Evolutionary conservation across 2,797 vertebrate genomes (phyloP).

Genomic region (Argyrosomus regius): DNA sequence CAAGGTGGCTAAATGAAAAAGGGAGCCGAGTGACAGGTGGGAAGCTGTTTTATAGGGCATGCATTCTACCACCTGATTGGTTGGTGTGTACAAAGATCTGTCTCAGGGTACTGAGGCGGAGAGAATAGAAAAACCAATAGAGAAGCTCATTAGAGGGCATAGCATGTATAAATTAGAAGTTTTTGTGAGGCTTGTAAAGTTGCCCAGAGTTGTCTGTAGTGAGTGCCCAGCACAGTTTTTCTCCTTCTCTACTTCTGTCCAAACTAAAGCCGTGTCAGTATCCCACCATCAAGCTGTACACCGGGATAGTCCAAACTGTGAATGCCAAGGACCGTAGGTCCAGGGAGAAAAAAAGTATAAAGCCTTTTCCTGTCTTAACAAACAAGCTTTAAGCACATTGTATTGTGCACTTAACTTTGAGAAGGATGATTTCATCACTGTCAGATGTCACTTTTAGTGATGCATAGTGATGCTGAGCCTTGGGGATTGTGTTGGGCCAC

Average conservation of each 20-base stretch:
- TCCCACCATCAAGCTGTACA: neutral
- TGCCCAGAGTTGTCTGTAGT: neutral
- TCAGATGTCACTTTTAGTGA: neutral
- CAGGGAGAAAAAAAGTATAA: neutral
- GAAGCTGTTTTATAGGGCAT: too few species aligned
- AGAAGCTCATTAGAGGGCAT: too few species aligned
- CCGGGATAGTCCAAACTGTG: neutral
- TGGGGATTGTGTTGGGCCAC: neutral
- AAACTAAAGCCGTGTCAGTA: constrained; percentile 10
- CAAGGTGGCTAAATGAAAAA: too few species aligned
- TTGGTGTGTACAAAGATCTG: too few species aligned
- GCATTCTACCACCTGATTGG: too few species aligned
- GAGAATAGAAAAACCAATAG: too few species aligned
- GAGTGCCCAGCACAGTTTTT: constrained; percentile 14
- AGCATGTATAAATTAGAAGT: constrained; percentile 1
- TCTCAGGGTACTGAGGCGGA: too few species aligned
- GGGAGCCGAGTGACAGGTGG: too few species aligned
- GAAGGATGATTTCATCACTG: neutral
- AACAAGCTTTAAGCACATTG: neutral
- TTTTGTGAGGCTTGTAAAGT: constrained; percentile 44
- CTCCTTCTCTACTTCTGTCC: neutral
- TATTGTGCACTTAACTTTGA: neutral
- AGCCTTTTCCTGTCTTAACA: neutral
- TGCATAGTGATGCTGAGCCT: neutral
- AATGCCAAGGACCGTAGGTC: neutral